phyloP scores from a whole-genome alignment of 2,888 invertebrate genomes.

The Hypolimnas misippus region DNA sequence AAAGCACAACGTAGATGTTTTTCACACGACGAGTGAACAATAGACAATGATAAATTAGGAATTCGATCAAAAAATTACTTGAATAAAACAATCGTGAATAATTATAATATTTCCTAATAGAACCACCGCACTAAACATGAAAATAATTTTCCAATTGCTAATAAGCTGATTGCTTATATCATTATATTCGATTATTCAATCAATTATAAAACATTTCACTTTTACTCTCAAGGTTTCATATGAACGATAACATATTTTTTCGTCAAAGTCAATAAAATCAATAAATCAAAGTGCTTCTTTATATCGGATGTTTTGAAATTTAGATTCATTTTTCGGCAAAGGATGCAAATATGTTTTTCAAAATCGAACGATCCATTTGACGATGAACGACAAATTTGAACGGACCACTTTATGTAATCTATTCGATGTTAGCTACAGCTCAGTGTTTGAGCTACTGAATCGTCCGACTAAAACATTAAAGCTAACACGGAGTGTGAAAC shows the following conservation, averaged over 20 bases:
- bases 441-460: constrained; percentile 59
- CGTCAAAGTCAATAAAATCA: not conserved
- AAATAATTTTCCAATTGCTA: not conserved
- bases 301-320: constrained; percentile 5
- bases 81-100: not conserved
- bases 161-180: too few relatives aligned
- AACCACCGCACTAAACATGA: too few relatives aligned
- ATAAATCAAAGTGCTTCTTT: not conserved
- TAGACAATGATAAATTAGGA: constrained; percentile 3
- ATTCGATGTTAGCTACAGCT: constrained; percentile 37
- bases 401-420: constrained; percentile 41
- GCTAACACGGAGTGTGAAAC: constrained; percentile 75
- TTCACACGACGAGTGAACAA: constrained; percentile 27
- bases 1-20: constrained; percentile 38
- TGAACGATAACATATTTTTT: too few relatives aligned
- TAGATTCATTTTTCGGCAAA: not conserved
- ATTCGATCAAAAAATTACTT: not conserved
- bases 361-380: constrained; percentile 21
- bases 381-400: constrained; percentile 39
- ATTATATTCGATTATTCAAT: too few relatives aligned
- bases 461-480: constrained; percentile 61
- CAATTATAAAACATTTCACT: too few relatives aligned
- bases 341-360: constrained; percentile 24
- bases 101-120: not conserved
- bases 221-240: too few relatives aligned